Conservation (phyloP, 2,113 vertebrate genomes). For the Trochalopteron elliotii region DNA sequence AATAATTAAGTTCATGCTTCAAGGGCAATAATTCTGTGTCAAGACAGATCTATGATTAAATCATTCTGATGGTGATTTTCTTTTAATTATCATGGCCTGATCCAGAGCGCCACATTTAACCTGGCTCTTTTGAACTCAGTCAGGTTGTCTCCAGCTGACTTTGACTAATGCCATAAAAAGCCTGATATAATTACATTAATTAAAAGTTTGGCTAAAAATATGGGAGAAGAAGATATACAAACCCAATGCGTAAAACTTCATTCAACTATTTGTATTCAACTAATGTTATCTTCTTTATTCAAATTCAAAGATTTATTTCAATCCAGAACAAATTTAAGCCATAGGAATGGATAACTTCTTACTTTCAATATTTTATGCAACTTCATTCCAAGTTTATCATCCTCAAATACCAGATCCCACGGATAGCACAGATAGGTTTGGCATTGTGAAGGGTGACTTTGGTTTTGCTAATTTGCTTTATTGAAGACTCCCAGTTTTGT, state of each 20-base stretch:
- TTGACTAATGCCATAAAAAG: not conserved
- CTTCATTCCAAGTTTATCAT: not conserved
- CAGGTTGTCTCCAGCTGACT: not conserved
- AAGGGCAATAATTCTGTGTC: constrained; percentile 18
- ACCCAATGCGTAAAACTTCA: not conserved
- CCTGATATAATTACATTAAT: not conserved
- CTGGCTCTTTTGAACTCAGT: not conserved
- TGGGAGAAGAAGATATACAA: not conserved
- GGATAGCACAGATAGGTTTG: not conserved
- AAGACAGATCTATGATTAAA: not conserved
- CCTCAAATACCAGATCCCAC: not conserved
- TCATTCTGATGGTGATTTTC: constrained; percentile 22
- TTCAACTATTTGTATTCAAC: not conserved
- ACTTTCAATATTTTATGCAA: not conserved
- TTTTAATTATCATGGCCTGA: constrained; percentile 20
- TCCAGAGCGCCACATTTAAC: not conserved
- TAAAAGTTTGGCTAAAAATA: not conserved
- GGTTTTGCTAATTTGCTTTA: not conserved
- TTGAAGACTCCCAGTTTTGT: not conserved
- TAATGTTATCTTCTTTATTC: not conserved
- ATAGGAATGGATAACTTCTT: not conserved
- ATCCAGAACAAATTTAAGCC: not conserved
- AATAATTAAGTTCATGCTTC: not conserved
- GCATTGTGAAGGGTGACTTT: not conserved
- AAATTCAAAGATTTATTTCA: not conserved